Base-by-base conservation (phyloP, 2,888 invertebrate species). In the Rotaria magnacalcarata region DNA sequence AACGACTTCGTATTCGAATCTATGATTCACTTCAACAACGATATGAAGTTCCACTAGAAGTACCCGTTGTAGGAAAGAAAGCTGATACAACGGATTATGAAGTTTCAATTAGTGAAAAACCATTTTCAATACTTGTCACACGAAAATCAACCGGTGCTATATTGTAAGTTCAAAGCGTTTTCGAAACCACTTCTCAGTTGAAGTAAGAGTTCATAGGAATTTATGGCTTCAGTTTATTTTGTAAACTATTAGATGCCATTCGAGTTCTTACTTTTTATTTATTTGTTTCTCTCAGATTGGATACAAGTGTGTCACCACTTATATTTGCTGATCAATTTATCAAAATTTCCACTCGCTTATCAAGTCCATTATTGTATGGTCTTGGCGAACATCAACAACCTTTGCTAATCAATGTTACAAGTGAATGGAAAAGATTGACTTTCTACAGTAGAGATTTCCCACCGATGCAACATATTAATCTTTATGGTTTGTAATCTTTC, bases 271-370 rank as follows among this genome's bases (percentile, higher is more conserved):
- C 14, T 27, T 24, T 14, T 27, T 27, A 14, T 60, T 60, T 14
- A 11, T 60, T 60, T 14, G n/a, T 27, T 60, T 60, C 7, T 16
- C 60, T n/a, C 21, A 80, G 75, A 47, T 94, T 95, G 89, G 93
- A 95, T 90, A 93, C 93, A 89, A 92, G 93, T 88, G 91, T 94
- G 50, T 93, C 94, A 84, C 94, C 94, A 1, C 92, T 95, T 87
- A 93, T 94, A 80, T 94, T 94, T 87, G 93, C 95, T 0, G 93
- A 95, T 90, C 95, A 95, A 89, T 94, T 95, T 89, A 89, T 94
- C 0, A 95, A 95, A 91, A 90, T 95, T 11, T 93, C 93, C 85
- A 92, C 93, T 10, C 89, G 91, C 80, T 89, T 95, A 27, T 93
- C 94, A 0, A 93, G 94, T 0, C 90, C 92, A 41, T 91, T 91